Base-by-base conservation (phyloP, 2,888 invertebrate species). In the Brachylomia viminalis region DNA sequence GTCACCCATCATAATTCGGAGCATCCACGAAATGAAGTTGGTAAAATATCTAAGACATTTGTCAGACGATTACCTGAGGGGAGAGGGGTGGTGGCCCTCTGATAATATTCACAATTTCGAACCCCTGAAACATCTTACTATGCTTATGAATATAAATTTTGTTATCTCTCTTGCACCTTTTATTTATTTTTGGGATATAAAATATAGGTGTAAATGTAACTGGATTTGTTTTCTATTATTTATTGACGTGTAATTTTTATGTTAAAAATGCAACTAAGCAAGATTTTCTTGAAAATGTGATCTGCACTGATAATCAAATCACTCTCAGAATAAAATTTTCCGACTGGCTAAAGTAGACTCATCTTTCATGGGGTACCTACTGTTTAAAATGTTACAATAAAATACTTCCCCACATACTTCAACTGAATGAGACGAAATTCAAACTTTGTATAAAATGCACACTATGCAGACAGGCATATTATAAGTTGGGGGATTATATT, bases 1-100 rank as follows among this genome's bases (percentile, higher is more conserved):
- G 59, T 62, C 76, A 80, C 84, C 72, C 78, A 83, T 83, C 77
- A 82, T 62, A 84, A 85, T 91, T 90, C 88, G 85, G 83, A 91
- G 89, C 89, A 94, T 93, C 92, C 92, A 90, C 93, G 89, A 94
- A 95, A 96, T 96, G 95, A 96, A 96, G 95, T 95, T 93, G 92
- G 94, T 94, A 93, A 95, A 95, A 95, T 95, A 96, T 96, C 94
- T 94, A 83, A 95, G 94, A 95, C 95, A 95, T 96, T 96, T 96
- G 95, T 96, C 95, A 96, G 95, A 93, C 95, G 95, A 96, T 96
- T 96, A 96, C 96, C 94, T 95, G 95, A 91, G 93, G 83, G 95
- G 93, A 11, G n/a, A 33, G 42, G 47, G 49, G 54, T 11, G 27
- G 80, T 86, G 90, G 90, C 89, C 93, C 93, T 92, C 93, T 91